phyloP scores from a whole-genome alignment of 1,140 invertebrate genomes.

The Achatina immaculata region DNA sequence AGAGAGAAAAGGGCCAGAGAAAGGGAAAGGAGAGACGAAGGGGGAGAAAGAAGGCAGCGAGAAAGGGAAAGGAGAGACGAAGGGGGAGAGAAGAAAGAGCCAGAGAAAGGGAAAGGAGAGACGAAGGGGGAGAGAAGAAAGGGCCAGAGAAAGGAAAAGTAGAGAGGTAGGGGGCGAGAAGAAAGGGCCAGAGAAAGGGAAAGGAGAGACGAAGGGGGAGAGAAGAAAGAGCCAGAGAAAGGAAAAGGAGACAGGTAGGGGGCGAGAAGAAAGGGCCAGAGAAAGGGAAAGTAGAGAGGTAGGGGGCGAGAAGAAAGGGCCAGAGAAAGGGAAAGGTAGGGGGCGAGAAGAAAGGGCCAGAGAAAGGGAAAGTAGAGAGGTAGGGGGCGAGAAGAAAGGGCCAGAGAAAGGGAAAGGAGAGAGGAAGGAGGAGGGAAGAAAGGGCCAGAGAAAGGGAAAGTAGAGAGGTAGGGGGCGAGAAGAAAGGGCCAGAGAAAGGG shows the following conservation, averaged over 20 bases:
- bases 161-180: not conserved
- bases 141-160: not conserved
- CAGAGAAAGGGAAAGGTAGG: too few species aligned
- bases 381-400: not conserved
- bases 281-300: not conserved
- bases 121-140: not conserved
- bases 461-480: not conserved
- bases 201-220: not conserved
- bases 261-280: too few species aligned
- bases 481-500: not conserved
- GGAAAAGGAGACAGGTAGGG: too few species aligned
- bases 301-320: not conserved
- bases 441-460: too few species aligned
- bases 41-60: not conserved
- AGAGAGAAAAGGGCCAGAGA: not conserved
- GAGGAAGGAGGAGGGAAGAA: too few species aligned
- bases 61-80: not conserved
- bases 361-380: not conserved
- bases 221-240: not conserved
- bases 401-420: too few species aligned
- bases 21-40: not conserved
- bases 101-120: not conserved
- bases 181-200: not conserved
- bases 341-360: too few species aligned
- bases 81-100: too few species aligned